Evolutionary conservation across 2,888 invertebrate genomes (phyloP).

Genomic region (Aradus depressus): DNA sequence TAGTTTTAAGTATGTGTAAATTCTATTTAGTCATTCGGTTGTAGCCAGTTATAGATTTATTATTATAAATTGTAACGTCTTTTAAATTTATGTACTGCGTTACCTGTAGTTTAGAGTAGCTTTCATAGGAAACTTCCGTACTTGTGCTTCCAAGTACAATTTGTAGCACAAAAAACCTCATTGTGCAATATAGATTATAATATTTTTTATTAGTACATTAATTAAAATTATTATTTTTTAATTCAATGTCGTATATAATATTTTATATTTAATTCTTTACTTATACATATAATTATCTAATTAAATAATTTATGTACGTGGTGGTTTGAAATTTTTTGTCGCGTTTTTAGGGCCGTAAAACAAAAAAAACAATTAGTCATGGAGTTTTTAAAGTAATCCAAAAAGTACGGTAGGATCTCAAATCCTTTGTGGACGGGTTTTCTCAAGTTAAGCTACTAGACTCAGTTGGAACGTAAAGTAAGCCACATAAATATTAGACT

Average conservation of each 20-base stretch:
- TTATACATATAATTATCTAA: constrained; percentile 14
- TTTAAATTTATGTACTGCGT: constrained; percentile 26
- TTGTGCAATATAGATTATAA: constrained; percentile 19
- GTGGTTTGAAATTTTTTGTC: no score
- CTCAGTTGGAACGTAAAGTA: no score
- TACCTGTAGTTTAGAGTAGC: constrained; percentile 28
- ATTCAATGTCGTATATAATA: constrained; percentile 14
- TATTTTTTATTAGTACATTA: constrained; percentile 11
- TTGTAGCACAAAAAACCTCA: constrained; percentile 25
- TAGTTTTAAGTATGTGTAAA: constrained; percentile 24
- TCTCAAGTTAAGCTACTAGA: no score
- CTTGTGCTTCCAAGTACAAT: constrained; percentile 30
- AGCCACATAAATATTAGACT: no score
- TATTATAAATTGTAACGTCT: constrained; percentile 25
- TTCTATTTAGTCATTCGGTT: constrained; percentile 27
- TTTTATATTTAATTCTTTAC: constrained; percentile 19
- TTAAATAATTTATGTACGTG: not conserved
- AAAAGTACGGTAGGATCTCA: no score
- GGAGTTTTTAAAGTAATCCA: constrained; percentile 21
- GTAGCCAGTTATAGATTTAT: constrained; percentile 24
- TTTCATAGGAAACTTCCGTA: constrained; percentile 23
- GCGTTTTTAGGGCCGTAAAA: no score
- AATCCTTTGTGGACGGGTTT: no score
- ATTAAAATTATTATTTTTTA: constrained; percentile 9
- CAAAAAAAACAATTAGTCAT: constrained; percentile 16